Base-by-base conservation (phyloP, 2,113 vertebrate species). In the Oxygymnocypris stewartii region DNA sequence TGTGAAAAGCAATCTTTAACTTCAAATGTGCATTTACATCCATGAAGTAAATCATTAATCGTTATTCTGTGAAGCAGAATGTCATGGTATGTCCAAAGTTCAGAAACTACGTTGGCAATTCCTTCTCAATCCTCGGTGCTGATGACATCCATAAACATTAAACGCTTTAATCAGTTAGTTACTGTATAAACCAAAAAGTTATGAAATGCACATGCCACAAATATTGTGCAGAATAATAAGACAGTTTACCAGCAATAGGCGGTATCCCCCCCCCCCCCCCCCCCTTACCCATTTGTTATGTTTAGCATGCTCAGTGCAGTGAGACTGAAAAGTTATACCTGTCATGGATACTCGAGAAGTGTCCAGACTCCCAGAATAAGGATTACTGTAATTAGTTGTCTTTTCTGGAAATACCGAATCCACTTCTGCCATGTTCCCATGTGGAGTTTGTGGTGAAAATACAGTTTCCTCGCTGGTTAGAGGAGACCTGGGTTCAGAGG, bases 81-180 rank as follows among this genome's bases (percentile, higher is more conserved):
- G 83, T 51, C 42, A 84, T 67, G 87, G 28, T 49, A 73, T 49
- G 88, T 59, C 44, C 85, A 91, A 90, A 91, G 91, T 89, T 87
- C 89, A 91, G 76, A 35, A 35, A 54, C 84, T 79, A 76, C 89
- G 91, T 93, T 90, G 92, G 83, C 91, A 59, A 90, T 93, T 94
- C 85, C 18, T 31, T 82, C 82, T 80, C 79, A 79, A 77, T 79
- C 69, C 85, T 14, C 35, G 40, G 13, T 63, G 18, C 65, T 87
- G 57, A 31, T 85, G 67, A 87, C 74, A 63, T 76, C 84, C 67
- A 86, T 89, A 89, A 89, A 87, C 79, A 84, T 83, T 79, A 13
- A 42, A 65, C 84, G 25, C 49, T 76, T 78, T 87, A 89, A 87
- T 87, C 67, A 84, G 84, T 84, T 76, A 87, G 84, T 37, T 47